Conservation (phyloP, 2,888 invertebrate genomes). For the Hesperia comma region DNA sequence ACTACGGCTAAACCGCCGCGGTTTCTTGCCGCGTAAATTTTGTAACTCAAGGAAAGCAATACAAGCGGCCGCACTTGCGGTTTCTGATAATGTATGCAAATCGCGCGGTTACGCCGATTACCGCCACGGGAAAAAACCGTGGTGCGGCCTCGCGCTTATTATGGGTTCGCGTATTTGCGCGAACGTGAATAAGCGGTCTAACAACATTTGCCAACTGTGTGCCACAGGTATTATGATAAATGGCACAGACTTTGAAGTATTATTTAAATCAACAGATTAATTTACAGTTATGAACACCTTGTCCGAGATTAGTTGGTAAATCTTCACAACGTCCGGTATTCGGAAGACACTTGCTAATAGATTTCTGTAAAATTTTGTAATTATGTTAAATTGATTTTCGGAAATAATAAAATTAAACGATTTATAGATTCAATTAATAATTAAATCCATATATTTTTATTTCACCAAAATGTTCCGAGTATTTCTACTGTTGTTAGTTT, state of each 20-base stretch:
- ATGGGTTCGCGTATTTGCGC: too few relatives aligned
- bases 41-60: too few relatives aligned
- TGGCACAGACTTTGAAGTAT: conserved; percentile 14
- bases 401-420: neutral
- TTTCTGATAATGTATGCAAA: too few relatives aligned
- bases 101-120: too few relatives aligned
- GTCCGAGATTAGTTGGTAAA: neutral
- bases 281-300: conserved; percentile 8
- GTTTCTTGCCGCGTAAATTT: too few relatives aligned
- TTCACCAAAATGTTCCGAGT: neutral
- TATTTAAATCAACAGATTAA: conserved; percentile 17
- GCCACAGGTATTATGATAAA: neutral
- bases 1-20: too few relatives aligned
- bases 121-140: too few relatives aligned
- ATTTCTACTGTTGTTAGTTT: neutral
- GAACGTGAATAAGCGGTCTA: too few relatives aligned
- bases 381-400: neutral
- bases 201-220: conserved; percentile 5
- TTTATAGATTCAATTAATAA: neutral
- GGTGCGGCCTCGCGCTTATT: too few relatives aligned
- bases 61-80: too few relatives aligned
- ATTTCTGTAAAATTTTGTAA: too few relatives aligned
- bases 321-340: neutral
- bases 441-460: neutral
- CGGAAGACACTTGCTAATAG: neutral